Evolutionary conservation across 1,140 invertebrate genomes (phyloP), one percentile per base, ranked within the genome.

Genomic region (Caenorhabditis remanei): DNA sequence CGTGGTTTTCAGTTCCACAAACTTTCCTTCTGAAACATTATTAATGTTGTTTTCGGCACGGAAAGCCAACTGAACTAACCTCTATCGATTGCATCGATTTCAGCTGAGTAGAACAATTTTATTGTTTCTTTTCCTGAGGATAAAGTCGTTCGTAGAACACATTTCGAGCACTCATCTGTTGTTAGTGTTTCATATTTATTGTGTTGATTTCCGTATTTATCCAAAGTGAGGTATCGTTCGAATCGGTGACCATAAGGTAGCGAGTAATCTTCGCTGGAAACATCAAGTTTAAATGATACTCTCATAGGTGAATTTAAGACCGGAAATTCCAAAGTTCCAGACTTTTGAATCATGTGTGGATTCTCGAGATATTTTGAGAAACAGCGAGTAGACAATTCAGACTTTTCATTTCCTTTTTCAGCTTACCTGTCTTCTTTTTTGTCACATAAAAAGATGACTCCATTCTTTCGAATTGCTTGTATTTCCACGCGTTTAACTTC

Each of bases 401-500:
- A 32, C 32, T 0, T 32, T 50, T 50, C 8, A 50, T 50, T 16
- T 50, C 4, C 14, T 50, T 50, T 50, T 50, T 50, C 50, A 50
- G 40, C 63, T 65, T 16, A 65, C 63, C 32, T 7, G 6, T 40
- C 32, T 14, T 21, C 21, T 9, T 7, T 16, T 71, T 46, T 71
- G 9, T 43, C 65, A 46, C 9, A 43, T 5, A 71, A 19, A 46
- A 71, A 65, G 16, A 71, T 46, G 40, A 71, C 65, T 14, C 21
- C 65, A 16, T 71, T 43, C 11, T 43, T 21, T 46, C 65, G 65
- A 71, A 71, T 46, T 41, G 65, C 65, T 46, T 46, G 65, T 16
- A 71, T 71, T 71, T 46, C 41, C 40, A 46, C 7, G 19, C 19
- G 13, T 7, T 2, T 8, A 14, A n/a, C 21, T 0, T n/a, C 11